Base-by-base conservation (phyloP, 2,888 invertebrate genomes). In the Mesochorus sp. region DNA sequence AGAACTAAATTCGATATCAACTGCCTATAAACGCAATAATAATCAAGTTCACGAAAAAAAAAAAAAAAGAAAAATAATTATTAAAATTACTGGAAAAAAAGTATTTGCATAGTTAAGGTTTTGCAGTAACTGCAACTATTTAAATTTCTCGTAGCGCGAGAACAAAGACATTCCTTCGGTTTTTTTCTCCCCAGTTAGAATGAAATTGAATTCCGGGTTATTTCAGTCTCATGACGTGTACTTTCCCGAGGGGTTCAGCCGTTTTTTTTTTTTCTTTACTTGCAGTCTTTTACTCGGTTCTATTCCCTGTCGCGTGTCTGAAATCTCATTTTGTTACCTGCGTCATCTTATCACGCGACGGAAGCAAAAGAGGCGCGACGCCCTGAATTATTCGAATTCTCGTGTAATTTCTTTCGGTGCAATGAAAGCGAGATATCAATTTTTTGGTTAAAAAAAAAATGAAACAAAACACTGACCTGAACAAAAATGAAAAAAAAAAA, bases 121-220 rank as follows among this genome's bases (percentile, higher is more conserved):
- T n/a, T n/a, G n/a, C n/a, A n/a, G n/a, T n/a, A n/a, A n/a, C n/a
- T n/a, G n/a, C n/a, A n/a, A n/a, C n/a, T n/a, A n/a, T n/a, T n/a
- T n/a, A n/a, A n/a, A n/a, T n/a, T n/a, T n/a, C n/a, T n/a, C n/a
- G n/a, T n/a, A n/a, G n/a, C n/a, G n/a, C 21, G 47, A 42, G 47
- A 34, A 44, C 19, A 21, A 64, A 34, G 34, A 21, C 17, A 21
- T 4, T 1, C 4, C 37, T 5, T 31, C 3, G 19, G 19, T 34
- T 42, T 59, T 59, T 12, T n/a, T 26, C 17, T 14, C 28, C 21
- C 47, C 2, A 4, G 12, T 42, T 49, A 21, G 8, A 31, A 62
- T 62, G 8, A 53, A 62, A 72, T 62, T 62, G 53, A 53, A 62
- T 8, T 39, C 28, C 31, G 42, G 62, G 61, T 12, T 44, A 72